Conservation (phyloP, 23 tunicate genomes). For the Diplosoma virens region DNA sequence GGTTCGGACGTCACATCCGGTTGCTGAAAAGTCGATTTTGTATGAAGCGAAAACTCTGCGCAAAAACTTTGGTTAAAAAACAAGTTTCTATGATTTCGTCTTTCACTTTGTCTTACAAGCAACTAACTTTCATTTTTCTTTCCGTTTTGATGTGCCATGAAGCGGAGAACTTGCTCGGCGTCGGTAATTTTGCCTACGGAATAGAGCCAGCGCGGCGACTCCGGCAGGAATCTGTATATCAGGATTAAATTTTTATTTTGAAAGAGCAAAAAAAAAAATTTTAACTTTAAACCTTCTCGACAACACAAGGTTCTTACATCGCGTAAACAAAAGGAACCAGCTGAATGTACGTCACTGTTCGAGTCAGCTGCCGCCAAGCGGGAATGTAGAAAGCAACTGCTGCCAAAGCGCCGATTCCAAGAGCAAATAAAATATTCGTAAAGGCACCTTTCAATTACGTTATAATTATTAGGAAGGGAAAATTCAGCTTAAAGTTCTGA, state of each 20-base stretch:
- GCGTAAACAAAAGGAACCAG: slow-evolving; percentile 1
- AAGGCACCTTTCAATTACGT: background rate
- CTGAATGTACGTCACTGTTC: background rate
- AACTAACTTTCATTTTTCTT: slow-evolving; percentile 21
- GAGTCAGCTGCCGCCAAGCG: slow-evolving; percentile 28
- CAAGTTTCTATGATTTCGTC: no score
- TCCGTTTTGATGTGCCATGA: slow-evolving; percentile 65
- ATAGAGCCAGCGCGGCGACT: slow-evolving; percentile 92
- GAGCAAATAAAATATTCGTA: background rate
- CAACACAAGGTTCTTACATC: slow-evolving; percentile 19
- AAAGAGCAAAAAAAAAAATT: no score
- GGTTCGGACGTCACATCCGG: no score
- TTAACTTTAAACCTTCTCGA: no score
- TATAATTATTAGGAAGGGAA: no score
- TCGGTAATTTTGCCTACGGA: slow-evolving; percentile 44
- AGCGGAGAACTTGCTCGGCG: slow-evolving; percentile 57
- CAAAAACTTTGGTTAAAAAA: no score
- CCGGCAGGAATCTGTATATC: slow-evolving; percentile 34
- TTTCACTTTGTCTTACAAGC: background rate
- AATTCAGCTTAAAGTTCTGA: no score
- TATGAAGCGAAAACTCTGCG: no score
- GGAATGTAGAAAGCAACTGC: slow-evolving; percentile 9
- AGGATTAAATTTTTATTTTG: no score
- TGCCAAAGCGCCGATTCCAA: background rate
- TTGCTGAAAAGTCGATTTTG: no score